These are phyloP conservation scores for Myrmecobius fasciatus DNA, from an alignment of 2,113 vertebrate species.

Conservation along the genomic window DNA sequence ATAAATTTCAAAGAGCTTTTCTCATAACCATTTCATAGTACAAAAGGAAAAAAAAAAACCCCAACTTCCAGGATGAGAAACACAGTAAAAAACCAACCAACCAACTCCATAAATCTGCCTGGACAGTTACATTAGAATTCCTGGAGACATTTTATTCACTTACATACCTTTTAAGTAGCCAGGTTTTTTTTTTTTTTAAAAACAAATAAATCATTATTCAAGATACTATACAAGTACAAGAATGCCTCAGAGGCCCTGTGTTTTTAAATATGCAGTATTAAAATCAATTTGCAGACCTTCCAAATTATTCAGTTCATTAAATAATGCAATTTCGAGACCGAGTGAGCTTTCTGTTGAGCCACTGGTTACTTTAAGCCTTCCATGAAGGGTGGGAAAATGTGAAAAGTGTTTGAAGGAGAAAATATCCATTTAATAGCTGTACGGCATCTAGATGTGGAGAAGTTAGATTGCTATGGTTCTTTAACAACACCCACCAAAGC, in stretches of 20 bases:
- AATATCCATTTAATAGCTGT: constrained; percentile 63
- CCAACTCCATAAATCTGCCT: not conserved
- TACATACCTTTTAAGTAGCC: not conserved
- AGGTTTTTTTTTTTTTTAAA: no score
- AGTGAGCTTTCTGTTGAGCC: constrained; percentile 52
- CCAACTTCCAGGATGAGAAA: not conserved
- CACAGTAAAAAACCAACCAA: not conserved
- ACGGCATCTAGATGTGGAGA: not conserved
- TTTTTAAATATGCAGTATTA: not conserved
- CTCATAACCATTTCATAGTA: not conserved
- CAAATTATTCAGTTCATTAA: constrained; percentile 40
- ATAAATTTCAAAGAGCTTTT: not conserved
- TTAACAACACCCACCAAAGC: constrained; percentile 97
- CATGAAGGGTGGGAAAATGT: constrained; percentile 35
- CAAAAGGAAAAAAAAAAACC: not conserved
- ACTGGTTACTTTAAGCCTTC: constrained; percentile 38
- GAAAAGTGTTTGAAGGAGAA: constrained; percentile 1
- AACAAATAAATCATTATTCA: constrained; percentile 28
- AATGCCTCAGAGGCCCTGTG: constrained; percentile 19
- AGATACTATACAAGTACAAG: constrained; percentile 2
- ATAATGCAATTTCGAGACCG: not conserved
- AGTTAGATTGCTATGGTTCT: constrained; percentile 81
- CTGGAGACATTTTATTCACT: constrained; percentile 45
- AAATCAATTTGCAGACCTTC: not conserved
- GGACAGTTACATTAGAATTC: constrained; percentile 9